These are phyloP conservation scores for Dasypogon diadema DNA, from an alignment of 2,888 invertebrate genomes.

Conservation along the genomic window DNA sequence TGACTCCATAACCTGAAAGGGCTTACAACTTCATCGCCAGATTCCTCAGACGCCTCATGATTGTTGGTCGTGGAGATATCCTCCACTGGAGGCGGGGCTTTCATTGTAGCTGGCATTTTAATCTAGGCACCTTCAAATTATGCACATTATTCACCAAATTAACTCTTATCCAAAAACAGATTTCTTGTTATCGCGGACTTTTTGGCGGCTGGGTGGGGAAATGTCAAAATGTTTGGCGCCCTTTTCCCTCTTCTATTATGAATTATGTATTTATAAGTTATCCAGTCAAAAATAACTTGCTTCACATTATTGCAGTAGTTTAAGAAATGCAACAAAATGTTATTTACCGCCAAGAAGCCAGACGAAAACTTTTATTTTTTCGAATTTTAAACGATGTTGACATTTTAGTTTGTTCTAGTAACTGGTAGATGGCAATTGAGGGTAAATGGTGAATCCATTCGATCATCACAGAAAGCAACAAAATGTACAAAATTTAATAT, in stretches of 20 bases:
- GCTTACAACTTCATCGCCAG: slow-evolving; percentile 55
- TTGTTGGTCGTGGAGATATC: slow-evolving; percentile 14
- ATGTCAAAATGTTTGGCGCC: slow-evolving; percentile 40
- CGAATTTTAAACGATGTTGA: slow-evolving; percentile 38
- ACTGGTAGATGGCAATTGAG: not conserved
- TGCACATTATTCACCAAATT: slow-evolving; percentile 16
- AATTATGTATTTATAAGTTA: not conserved
- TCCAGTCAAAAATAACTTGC: no score
- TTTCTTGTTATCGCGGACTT: not conserved
- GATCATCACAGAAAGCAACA: not conserved
- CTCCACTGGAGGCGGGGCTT: slow-evolving; percentile 54
- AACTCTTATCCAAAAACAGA: not conserved
- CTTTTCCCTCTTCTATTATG: not conserved
- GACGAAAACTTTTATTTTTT: slow-evolving; percentile 27
- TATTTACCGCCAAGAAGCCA: not conserved
- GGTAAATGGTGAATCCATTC: not conserved
- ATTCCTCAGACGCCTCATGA: slow-evolving; percentile 54
- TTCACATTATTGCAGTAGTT: not conserved
- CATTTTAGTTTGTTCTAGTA: not conserved
- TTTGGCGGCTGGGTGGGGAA: slow-evolving; percentile 46
- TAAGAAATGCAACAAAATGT: not conserved
- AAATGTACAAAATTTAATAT: no score
- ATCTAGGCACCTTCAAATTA: not conserved
- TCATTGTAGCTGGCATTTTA: slow-evolving; percentile 53
- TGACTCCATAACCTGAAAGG: slow-evolving; percentile 6